These are phyloP conservation scores for Saccostrea cuccullata DNA, from an alignment of 1,140 invertebrate species.

Conservation along the genomic window DNA sequence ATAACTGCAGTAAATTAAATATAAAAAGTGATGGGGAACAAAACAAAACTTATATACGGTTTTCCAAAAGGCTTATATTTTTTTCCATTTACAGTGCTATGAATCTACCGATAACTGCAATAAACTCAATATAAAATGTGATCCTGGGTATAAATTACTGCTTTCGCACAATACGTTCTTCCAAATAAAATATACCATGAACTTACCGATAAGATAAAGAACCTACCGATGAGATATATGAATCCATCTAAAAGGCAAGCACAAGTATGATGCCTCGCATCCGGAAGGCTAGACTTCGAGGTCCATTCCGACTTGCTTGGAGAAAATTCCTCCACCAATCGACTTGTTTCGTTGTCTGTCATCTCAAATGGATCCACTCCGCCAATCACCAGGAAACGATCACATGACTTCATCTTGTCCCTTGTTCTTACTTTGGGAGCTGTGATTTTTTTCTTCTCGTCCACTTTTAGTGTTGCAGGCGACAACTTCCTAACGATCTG, in stretches of 20 bases:
- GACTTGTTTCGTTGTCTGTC: constrained; percentile 46
- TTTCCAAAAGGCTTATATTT: no score
- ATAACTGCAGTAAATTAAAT: no score
- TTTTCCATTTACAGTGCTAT: no score
- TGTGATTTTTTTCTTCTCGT: not conserved
- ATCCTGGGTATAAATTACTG: no score
- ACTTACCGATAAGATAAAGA: not conserved
- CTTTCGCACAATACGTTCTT: no score
- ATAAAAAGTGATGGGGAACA: no score
- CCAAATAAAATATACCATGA: no score
- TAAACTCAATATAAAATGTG: no score
- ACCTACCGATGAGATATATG: constrained; percentile 62
- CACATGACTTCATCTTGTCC: not conserved
- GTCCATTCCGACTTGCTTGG: constrained; percentile 57
- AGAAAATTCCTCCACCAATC: constrained; percentile 58
- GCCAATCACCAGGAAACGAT: constrained; percentile 52
- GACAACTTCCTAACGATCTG: not conserved
- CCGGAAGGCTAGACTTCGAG: constrained; percentile 56
- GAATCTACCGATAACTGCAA: no score
- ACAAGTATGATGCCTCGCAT: constrained; percentile 60
- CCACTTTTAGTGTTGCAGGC: not conserved
- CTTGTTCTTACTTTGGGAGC: not conserved
- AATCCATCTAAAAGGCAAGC: constrained; percentile 56
- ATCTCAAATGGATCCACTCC: constrained; percentile 57
- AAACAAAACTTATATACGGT: no score